Conservation (phyloP, 2,113 vertebrate species). For the Phaethornis superciliosus region DNA sequence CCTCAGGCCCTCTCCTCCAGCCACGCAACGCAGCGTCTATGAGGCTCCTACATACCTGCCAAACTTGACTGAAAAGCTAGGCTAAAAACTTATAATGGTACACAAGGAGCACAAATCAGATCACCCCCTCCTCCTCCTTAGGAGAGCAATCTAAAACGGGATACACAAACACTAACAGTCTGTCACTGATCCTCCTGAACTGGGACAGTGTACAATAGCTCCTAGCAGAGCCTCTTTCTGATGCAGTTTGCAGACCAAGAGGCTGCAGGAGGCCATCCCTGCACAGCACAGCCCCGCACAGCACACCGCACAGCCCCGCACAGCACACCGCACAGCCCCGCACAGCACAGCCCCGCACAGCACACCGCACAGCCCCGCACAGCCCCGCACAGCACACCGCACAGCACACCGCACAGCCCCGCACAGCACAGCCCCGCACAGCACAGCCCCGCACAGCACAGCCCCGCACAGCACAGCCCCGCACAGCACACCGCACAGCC, state of each 20-base stretch:
- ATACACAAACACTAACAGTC: too few relatives aligned
- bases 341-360: too few relatives aligned
- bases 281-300: too few relatives aligned
- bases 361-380: too few relatives aligned
- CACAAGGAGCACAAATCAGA: not conserved
- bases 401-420: too few relatives aligned
- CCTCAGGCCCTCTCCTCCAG: not conserved
- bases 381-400: too few relatives aligned
- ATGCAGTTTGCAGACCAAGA: not conserved
- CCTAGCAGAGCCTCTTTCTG: not conserved
- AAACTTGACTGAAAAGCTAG: not conserved
- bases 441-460: too few relatives aligned
- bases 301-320: too few relatives aligned
- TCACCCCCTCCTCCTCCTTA: not conserved
- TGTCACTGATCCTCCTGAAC: not conserved
- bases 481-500: too few relatives aligned
- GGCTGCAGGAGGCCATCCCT: not conserved
- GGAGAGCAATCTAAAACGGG: not conserved
- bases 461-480: too few relatives aligned
- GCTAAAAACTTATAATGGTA: not conserved
- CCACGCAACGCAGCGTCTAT: rapidly evolving
- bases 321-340: too few relatives aligned
- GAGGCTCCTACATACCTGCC: not conserved
- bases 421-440: too few relatives aligned
- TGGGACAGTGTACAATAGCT: not conserved